Evolutionary conservation across 2,113 vertebrate species (phyloP).

Genomic region (Hassar affinis): DNA sequence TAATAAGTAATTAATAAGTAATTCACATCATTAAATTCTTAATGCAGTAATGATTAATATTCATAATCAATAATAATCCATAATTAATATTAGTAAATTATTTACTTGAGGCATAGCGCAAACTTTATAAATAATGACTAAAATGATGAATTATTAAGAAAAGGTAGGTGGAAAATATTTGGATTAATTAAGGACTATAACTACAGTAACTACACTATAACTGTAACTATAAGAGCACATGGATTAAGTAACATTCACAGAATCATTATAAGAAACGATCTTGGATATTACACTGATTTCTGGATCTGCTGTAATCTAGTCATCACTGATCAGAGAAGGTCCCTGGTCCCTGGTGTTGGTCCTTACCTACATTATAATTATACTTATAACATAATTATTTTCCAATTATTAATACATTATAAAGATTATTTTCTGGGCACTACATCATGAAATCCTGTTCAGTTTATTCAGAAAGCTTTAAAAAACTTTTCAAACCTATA

Average conservation of each 20-base stretch:
- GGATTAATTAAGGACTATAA: background rate
- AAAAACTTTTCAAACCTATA: background rate
- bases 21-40: too few species aligned
- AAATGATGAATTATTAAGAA: background rate
- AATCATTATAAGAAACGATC: too few species aligned
- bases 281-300: background rate
- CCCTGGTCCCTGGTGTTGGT: background rate
- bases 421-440: background rate
- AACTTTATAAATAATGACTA: background rate
- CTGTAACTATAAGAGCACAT: too few species aligned
- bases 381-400: background rate
- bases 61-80: background rate
- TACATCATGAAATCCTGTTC: background rate
- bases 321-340: background rate
- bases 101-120: background rate
- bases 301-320: background rate
- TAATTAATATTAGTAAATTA: background rate
- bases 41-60: background rate
- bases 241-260: too few species aligned
- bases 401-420: background rate
- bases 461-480: background rate
- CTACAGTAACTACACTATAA: too few species aligned
- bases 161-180: background rate
- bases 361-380: background rate
- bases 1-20: too few species aligned